Evolutionary conservation across 1,140 invertebrate species (phyloP), one percentile per base, ranked within the genome.

Genomic region (Drosophila insularis): DNA sequence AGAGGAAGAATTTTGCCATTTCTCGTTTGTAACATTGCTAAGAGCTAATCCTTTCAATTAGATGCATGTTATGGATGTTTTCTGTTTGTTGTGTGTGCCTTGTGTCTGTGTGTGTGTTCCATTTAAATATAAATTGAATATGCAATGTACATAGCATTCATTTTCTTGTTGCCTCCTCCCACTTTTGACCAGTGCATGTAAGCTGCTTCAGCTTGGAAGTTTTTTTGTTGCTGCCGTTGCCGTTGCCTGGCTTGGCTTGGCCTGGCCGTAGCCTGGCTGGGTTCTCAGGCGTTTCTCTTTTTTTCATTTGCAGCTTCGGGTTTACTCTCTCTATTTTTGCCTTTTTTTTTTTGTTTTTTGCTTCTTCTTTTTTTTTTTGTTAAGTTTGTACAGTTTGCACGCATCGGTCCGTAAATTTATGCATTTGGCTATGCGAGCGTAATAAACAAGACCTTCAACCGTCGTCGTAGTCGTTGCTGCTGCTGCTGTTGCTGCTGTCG

Each of bases 321-420:
- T 69, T 82, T 78, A 4, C 35, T 37, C 35, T 37, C 35, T 37
- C 35, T 37, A 11, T 35, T 4, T 13, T 31, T 32, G 60, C 55
- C 60, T 40, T 19, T 61, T 23, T 54, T 59, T 37, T 56, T 23
- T 40, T 19, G 17, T 21, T 7, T 60, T 58, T 74, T 35, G 1
- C 10, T 35, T 23, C 10, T 11, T 32, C 58, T 63, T 62, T 55
- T 19, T 74, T 27, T 66, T 68, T 86, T 79, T 85, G 82, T 82
- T 89, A 77, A 87, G 76, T 89, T 87, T 74, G 70, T 78, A 89
- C 84, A 89, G 84, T 89, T 89, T 80, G 84, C 84, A 89, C 84
- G 84, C 84, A 89, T 89, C 84, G 84, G 84, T 89, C 84, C 84
- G 84, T 89, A 89, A 89, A 89, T 89, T 89, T 89, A 89, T 89